Base-by-base conservation (phyloP, 1,140 invertebrate species). In the Drosophila pachea region DNA sequence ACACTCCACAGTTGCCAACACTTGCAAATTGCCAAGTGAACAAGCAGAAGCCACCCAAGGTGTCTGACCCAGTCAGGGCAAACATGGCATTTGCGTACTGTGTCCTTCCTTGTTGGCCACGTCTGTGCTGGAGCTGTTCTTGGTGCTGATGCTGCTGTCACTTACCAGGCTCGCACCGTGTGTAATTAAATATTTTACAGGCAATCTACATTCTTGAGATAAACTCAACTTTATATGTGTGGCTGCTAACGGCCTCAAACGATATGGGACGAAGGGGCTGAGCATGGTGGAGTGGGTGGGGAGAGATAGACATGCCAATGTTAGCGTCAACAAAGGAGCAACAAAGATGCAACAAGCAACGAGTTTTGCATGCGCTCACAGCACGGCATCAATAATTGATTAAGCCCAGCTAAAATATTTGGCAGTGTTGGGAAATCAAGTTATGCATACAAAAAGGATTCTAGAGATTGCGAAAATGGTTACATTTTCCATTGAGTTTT, bases 171-270 rank as follows among this genome's bases (percentile, higher is more conserved):
- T 58, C 38, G 73, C 71, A 74, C 78, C 79, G 73, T 86, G 76
- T 86, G 82, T 86, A 86, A 86, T 86, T 86, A 86, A 86, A 86
- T 86, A 86, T 86, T 86, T 86, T 86, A 86, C 81, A 86, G 81
- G 81, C 82, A 86, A 86, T 86, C 81, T 86, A 86, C 81, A 86
- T 86, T 86, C 81, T 86, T 86, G 74, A 86, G 81, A 86, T 86
- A 86, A 86, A 86, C 82, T 81, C 77, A 67, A 76, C 77, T 81
- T 86, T 77, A 74, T 74, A 60, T 64, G 59, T 56, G 54, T 22
- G 68, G 52, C 58, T 45, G 50, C 32, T 53, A 62, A 43, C 52
- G 56, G 40, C 72, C 67, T 59, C 55, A 60, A 68, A 78, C 52
- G 49, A 60, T 53, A 76, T 22, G 54, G 53, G 29, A 62, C 76